Evolutionary conservation across 2,888 invertebrate genomes (phyloP).

Genomic region (Rhagium mordax): DNA sequence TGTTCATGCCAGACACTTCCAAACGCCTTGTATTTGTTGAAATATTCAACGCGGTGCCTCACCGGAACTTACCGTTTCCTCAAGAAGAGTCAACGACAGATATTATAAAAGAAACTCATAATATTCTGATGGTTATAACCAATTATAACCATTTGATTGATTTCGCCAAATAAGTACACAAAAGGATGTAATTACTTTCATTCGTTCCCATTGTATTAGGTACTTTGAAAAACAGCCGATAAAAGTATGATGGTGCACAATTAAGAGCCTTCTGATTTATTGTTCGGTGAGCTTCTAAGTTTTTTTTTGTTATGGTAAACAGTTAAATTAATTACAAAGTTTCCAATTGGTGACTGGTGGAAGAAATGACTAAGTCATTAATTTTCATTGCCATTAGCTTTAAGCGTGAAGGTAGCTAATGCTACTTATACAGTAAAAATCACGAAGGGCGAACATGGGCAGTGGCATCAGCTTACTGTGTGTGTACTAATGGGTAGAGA

Average conservation of each 20-base stretch:
- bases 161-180: neutral
- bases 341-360: slow-evolving; percentile 4
- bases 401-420: neutral
- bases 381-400: neutral
- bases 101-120: neutral
- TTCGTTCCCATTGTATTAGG: neutral
- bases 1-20: too few species aligned
- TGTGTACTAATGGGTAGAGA: too few species aligned
- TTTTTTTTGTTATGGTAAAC: slow-evolving; percentile 12
- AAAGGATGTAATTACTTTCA: neutral
- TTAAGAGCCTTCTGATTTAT: slow-evolving; percentile 17
- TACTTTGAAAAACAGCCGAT: neutral
- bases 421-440: too few species aligned
- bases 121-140: neutral
- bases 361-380: slow-evolving; percentile 18
- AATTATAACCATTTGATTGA: neutral
- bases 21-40: too few species aligned
- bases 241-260: slow-evolving; percentile 16
- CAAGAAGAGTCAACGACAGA: neutral
- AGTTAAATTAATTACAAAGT: slow-evolving; percentile 19
- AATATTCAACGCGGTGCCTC: too few species aligned
- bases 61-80: too few species aligned
- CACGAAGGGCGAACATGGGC: too few species aligned
- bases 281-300: slow-evolving; percentile 20
- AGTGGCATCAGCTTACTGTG: too few species aligned